Evolutionary conservation across 2,113 vertebrate genomes (phyloP), one percentile per base, ranked within the genome.

Genomic region (Polyodon spathula): DNA sequence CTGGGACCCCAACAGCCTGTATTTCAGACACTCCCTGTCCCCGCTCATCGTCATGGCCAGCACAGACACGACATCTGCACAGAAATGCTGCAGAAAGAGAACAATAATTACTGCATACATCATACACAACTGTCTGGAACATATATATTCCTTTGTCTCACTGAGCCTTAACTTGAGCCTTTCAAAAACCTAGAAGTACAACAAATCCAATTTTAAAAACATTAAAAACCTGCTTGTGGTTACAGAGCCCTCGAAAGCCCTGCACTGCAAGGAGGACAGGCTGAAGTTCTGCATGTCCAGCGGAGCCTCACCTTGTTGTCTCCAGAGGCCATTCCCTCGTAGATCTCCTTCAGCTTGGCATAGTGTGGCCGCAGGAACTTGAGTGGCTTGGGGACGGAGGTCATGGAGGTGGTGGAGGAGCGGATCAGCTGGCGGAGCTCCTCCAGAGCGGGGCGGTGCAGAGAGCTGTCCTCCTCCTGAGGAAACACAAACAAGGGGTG

Each of bases 11-110:
- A 93, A 75, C 48, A 99, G 83, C 17, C 95, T 89, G 60, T 98
- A 98, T 75, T 97, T 97, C 57, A 99, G 85, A 72, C 96, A 99
- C 72, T 98, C 96, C 0, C 96, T 86, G 66, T 99, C 96, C 1
- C 90, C 89, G 0, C 96, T 98, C 94, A 99, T 97, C 39, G 96
- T 99, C 96, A 99, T 99, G 70, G 96, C 95, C 68, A 99, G 76
- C 53, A 98, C 96, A 10, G 96, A 99, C 65, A 95, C 94, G 6
- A 99, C 95, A 51, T 99, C 96, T 12, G 93, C 96, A 17, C 95
- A 95, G 81, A 98, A 99, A 58, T 76, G 86, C 94, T 98, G 69
- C 1, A 69, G 75, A 72, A 59, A 66, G 71, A 53, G 40, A 37
- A 10, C 1, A 12, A 6, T 4, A 67, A 27, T 27, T 27, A 27